phyloP scores from a whole-genome alignment of 2,113 vertebrate genomes.

The Aptenodytes patagonicus region DNA sequence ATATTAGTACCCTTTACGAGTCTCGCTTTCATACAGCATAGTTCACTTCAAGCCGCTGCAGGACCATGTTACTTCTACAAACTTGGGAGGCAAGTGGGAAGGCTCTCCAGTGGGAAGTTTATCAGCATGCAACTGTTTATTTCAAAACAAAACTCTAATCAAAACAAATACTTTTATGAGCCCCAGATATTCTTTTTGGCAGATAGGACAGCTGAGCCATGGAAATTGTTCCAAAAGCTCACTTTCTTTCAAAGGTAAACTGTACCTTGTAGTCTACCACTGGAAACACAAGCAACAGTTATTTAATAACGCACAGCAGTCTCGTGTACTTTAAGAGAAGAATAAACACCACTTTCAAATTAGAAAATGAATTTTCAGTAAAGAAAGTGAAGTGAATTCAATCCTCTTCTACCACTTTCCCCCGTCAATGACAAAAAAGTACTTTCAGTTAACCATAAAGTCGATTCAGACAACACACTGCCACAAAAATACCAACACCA shows the following conservation, averaged over 20 bases:
- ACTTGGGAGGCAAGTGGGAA: background rate
- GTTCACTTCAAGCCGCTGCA: background rate
- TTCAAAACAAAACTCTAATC: background rate
- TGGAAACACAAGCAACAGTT: background rate
- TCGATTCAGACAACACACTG: background rate
- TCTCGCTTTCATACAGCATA: background rate
- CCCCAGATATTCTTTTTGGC: background rate
- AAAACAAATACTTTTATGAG: background rate
- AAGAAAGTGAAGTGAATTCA: background rate
- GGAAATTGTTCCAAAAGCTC: background rate
- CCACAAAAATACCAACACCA: background rate
- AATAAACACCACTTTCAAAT: background rate
- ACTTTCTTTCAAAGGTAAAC: background rate
- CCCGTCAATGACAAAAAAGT: background rate
- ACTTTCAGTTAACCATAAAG: background rate
- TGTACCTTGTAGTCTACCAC: background rate
- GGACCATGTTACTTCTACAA: background rate
- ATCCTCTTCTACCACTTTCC: background rate
- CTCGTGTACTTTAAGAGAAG: background rate
- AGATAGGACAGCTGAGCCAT: background rate
- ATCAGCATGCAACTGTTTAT: background rate
- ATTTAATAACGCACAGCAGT: background rate
- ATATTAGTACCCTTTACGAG: background rate
- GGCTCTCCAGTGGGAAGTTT: background rate
- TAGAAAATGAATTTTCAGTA: background rate